Evolutionary conservation across 2,888 invertebrate species (phyloP).

Genomic region (Orthosia cruda): DNA sequence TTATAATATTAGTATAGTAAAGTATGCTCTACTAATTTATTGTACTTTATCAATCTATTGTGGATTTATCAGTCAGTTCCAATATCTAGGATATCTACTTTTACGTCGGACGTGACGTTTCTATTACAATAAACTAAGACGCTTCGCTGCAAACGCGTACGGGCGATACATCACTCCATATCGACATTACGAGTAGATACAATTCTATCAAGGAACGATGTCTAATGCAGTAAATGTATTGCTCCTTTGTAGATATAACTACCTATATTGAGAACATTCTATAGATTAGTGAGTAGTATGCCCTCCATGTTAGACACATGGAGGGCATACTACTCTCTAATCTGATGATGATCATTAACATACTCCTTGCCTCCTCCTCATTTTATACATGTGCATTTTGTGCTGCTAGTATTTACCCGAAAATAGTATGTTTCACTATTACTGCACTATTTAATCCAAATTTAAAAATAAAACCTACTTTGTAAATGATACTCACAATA

Average conservation of each 20-base stretch:
- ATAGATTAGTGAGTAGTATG: too few species aligned
- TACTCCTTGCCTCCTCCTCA: too few species aligned
- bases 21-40: not conserved
- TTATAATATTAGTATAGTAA: not conserved
- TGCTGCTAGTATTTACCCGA: too few species aligned
- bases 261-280: not conserved
- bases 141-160: conserved; percentile 5
- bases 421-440: too few species aligned
- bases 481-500: too few species aligned
- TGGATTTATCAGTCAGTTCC: not conserved
- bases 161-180: conserved; percentile 27
- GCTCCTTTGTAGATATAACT: not conserved
- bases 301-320: too few species aligned
- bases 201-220: conserved; percentile 15
- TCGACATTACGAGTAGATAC: conserved; percentile 15
- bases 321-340: too few species aligned
- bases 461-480: too few species aligned
- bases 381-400: too few species aligned
- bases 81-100: conserved; percentile 11
- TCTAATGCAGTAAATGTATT: not conserved
- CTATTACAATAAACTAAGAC: conserved; percentile 16
- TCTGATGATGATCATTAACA: too few species aligned
- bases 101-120: conserved; percentile 3
- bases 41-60: not conserved
- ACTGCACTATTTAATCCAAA: too few species aligned